These are phyloP conservation scores for Diplolepis rosae DNA, from an alignment of 2,888 invertebrate genomes.

Conservation along the genomic window DNA sequence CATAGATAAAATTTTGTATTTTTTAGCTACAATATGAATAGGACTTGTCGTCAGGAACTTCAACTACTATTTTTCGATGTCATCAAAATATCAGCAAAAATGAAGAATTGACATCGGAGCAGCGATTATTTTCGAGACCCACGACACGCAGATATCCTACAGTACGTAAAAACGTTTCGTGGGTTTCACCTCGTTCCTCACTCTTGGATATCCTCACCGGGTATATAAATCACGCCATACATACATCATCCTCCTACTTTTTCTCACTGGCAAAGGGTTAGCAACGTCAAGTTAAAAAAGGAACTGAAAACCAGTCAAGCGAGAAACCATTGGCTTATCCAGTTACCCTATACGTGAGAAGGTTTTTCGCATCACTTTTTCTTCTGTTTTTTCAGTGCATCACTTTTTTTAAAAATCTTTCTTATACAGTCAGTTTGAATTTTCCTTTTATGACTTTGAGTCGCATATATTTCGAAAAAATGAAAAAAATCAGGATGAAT, in stretches of 20 bases:
- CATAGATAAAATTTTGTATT: too few species aligned
- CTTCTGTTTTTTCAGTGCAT: constrained; percentile 24
- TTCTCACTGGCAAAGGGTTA: constrained; percentile 41
- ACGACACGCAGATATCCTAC: background rate
- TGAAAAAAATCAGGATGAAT: background rate
- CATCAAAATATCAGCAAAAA: background rate
- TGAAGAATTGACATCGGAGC: constrained; percentile 18
- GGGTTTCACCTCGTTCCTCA: constrained; percentile 4
- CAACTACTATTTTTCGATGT: background rate
- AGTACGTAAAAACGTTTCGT: constrained; percentile 29
- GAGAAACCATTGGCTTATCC: constrained; percentile 64
- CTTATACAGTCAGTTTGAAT: constrained; percentile 10
- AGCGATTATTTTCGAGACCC: constrained; percentile 28
- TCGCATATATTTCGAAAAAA: background rate
- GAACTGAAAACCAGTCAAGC: constrained; percentile 58
- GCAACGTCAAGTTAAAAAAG: constrained; percentile 58
- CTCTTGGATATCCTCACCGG: constrained; percentile 43
- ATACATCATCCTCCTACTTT: constrained; percentile 55
- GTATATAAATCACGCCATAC: constrained; percentile 58
- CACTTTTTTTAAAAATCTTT: background rate
- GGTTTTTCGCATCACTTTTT: background rate
- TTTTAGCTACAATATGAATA: too few species aligned
- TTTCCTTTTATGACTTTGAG: background rate
- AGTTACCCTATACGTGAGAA: constrained; percentile 51
- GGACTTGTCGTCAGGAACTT: background rate